Base-by-base conservation (phyloP, 2,113 vertebrate species). In the Pampusana beccarii region DNA sequence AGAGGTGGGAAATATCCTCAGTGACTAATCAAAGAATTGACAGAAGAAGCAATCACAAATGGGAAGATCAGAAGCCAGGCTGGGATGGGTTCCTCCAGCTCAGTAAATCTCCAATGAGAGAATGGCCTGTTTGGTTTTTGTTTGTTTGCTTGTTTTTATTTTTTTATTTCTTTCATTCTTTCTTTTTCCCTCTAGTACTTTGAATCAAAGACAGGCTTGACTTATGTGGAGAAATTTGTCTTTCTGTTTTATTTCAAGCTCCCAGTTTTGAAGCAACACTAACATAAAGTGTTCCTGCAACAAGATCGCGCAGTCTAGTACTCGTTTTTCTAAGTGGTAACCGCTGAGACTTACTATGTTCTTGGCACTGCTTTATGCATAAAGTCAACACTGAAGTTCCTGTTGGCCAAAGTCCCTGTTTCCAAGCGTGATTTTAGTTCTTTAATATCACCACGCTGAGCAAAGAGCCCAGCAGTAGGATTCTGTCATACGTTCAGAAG, bases 401-500 rank as follows among this genome's bases (percentile, higher is more conserved):
- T 56, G 54, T 51, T 61, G 26, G 50, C 50, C 33, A 20, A 71
- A n/a, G 16, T 65, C 75, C 53, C 50, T 80, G 38, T 33, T 34
- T 56, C 21, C 1, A 3, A 0, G 19, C 2, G 0, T 3, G 9
- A 8, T 13, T 91, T 83, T 54, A 34, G 16, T 29, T 66, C 9
- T 4, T 50, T 58, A 60, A 3, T 26, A 48, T 11, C 26, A 46
- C 29, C 72, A 31, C 1, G 3, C 24, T 34, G 26, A 40, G 16
- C 23, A 34, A 29, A 33, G 2, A 53, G 10, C 17, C 24, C 2
- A 5, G 25, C 12, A 60, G 33, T 1, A 56, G 13, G 29, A 34
- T 51, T 60, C 54, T 61, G 16, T 54, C 20, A 19, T 34, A 60
- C 5, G 1, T 42, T 54, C 6, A 14, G 57, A 85, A 71, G 75